Conservation (phyloP, 2,888 invertebrate genomes). For the Pomacea canaliculata region DNA sequence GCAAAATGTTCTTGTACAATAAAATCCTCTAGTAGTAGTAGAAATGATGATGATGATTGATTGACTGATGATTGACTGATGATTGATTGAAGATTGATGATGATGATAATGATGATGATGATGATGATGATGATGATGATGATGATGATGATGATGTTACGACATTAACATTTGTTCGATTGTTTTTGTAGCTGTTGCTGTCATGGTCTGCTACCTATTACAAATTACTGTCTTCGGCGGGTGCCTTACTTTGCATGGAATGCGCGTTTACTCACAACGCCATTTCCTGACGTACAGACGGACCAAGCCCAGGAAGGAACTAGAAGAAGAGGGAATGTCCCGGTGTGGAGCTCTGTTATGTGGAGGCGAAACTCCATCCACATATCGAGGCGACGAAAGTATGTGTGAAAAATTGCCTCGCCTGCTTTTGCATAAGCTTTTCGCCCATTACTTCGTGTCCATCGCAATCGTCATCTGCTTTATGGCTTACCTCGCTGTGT, state of each 20-base stretch:
- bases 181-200: conserved; percentile 51
- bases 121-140: too few relatives aligned
- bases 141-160: too few relatives aligned
- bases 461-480: conserved; percentile 6
- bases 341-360: conserved; percentile 62
- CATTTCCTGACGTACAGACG: conserved; percentile 47
- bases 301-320: conserved; percentile 36
- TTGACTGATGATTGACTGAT: too few relatives aligned
- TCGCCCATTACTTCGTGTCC: not conserved
- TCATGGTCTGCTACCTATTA: conserved; percentile 59
- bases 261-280: conserved; percentile 39
- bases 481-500: conserved; percentile 42
- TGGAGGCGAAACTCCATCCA: conserved; percentile 40
- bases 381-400: conserved; percentile 43
- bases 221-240: conserved; percentile 58
- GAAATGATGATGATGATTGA: too few relatives aligned
- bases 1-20: too few relatives aligned
- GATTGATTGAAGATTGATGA: too few relatives aligned
- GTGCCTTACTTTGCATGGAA: conserved; percentile 56
- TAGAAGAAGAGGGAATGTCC: conserved; percentile 29
- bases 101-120: too few relatives aligned
- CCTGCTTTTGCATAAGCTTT: not conserved
- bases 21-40: too few relatives aligned
- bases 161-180: not conserved
- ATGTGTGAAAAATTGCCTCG: conserved; percentile 42